Percentiles rank a stretch among this genome's conserved stretches.
Evolutionary conservation across 2,113 vertebrate species (phyloP).

Genomic region (Pseudorasbora parva): DNA sequence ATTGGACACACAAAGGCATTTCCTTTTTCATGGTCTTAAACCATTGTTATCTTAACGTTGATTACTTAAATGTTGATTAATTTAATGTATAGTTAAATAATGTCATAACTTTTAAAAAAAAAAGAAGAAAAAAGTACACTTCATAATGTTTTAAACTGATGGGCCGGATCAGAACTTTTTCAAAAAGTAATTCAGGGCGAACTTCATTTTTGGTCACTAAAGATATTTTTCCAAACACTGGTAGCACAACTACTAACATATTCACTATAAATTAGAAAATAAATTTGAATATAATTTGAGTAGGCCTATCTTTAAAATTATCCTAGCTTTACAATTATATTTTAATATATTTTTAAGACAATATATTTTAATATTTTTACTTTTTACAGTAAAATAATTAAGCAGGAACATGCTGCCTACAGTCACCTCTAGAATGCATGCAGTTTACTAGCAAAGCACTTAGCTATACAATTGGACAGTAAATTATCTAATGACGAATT

Average conservation of each 20-base stretch:
- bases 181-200: background rate
- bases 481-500: too few species aligned
- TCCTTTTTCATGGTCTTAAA: background rate
- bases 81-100: background rate
- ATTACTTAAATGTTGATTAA: background rate
- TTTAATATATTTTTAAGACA: too few species aligned
- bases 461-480: too few species aligned
- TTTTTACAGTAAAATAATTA: too few species aligned
- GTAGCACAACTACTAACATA: slow-evolving; percentile 12
- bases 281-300: slow-evolving; percentile 46
- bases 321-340: too few species aligned
- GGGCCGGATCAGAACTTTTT: background rate
- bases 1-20: background rate
- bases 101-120: too few species aligned
- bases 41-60: background rate
- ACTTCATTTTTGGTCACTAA: background rate
- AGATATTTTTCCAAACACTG: background rate
- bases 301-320: too few species aligned
- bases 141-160: background rate
- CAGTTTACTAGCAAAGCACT: too few species aligned
- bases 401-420: too few species aligned
- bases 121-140: too few species aligned
- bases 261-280: slow-evolving; percentile 50
- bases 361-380: too few species aligned
- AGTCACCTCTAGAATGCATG: too few species aligned